Evolutionary conservation across 2,888 invertebrate genomes (phyloP).

Genomic region (Apoderus coryli): DNA sequence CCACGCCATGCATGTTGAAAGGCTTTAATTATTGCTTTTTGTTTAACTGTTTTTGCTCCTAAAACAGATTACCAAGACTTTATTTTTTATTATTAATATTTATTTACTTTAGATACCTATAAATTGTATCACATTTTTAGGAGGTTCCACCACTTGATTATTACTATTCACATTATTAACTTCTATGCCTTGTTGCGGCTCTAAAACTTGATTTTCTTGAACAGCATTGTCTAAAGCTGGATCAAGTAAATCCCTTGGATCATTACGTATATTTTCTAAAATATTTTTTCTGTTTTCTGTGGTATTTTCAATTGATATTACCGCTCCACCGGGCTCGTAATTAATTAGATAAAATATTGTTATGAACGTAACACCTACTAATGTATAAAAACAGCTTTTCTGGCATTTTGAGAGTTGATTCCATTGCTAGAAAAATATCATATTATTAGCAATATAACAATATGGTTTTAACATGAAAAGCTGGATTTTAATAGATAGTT

Average conservation of each 20-base stretch:
- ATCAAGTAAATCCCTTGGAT: conserved; percentile 24
- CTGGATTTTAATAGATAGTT: too few relatives aligned
- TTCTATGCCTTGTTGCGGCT: conserved; percentile 28
- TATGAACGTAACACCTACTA: conserved; percentile 39
- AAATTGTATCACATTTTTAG: conserved; percentile 22
- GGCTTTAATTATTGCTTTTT: conserved; percentile 73
- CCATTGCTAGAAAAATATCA: conserved; percentile 54
- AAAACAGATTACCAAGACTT: too few relatives aligned
- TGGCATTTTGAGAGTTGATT: conserved; percentile 74
- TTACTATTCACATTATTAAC: conserved; percentile 20
- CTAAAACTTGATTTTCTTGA: conserved; percentile 33
- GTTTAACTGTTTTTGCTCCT: conserved; percentile 69
- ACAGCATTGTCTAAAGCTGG: conserved; percentile 21
- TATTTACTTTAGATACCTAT: conserved; percentile 18
- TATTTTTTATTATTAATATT: too few relatives aligned
- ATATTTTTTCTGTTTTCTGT: conserved; percentile 18
- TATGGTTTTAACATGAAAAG: too few relatives aligned
- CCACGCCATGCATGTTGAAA: conserved; percentile 91
- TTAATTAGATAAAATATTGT: conserved; percentile 47
- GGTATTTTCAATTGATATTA: conserved; percentile 18
- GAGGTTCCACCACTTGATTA: conserved; percentile 25
- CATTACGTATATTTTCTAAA: conserved; percentile 25
- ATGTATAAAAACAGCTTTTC: conserved; percentile 57
- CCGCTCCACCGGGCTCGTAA: conserved; percentile 26
- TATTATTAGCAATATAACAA: too few relatives aligned